Conservation (phyloP, 2,113 vertebrate species). For the Epinephelus moara region DNA sequence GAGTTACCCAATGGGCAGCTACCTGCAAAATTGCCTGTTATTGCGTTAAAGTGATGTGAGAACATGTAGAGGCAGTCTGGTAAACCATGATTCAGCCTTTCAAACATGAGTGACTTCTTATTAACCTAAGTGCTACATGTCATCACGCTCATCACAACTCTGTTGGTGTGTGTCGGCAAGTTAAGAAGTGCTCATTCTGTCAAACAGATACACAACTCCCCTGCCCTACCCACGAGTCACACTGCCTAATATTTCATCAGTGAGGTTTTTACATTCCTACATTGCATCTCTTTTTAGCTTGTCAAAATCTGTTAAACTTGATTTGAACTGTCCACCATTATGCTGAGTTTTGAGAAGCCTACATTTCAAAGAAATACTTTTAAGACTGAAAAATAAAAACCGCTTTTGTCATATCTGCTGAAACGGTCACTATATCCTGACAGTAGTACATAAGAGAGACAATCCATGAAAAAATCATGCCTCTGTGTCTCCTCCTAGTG, state of each 20-base stretch:
- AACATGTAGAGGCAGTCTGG: conserved; percentile 28
- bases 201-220: background rate
- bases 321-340: background rate
- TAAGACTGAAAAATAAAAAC: too few relatives aligned
- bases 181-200: conserved; percentile 10
- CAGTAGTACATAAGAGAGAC: too few relatives aligned
- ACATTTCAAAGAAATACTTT: background rate
- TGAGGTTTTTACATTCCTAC: background rate
- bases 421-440: too few relatives aligned
- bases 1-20: conserved; percentile 7
- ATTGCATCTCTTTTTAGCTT: background rate
- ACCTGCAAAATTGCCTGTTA: conserved; percentile 45
- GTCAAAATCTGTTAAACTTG: background rate
- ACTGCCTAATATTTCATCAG: background rate
- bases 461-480: too few relatives aligned
- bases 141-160: conserved; percentile 43
- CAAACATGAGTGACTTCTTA: conserved; percentile 60
- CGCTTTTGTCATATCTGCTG: too few relatives aligned
- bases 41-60: conserved; percentile 53
- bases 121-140: conserved; percentile 65
- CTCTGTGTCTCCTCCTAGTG: too few relatives aligned
- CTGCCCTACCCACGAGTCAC: background rate
- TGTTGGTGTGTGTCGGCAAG: background rate
- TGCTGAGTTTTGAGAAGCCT: background rate
- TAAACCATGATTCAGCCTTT: conserved; percentile 44